Percentiles rank a stretch among this genome's conserved stretches.
Evolutionary conservation across 2,888 invertebrate genomes (phyloP).

Genomic region (Mycalesis mineus): DNA sequence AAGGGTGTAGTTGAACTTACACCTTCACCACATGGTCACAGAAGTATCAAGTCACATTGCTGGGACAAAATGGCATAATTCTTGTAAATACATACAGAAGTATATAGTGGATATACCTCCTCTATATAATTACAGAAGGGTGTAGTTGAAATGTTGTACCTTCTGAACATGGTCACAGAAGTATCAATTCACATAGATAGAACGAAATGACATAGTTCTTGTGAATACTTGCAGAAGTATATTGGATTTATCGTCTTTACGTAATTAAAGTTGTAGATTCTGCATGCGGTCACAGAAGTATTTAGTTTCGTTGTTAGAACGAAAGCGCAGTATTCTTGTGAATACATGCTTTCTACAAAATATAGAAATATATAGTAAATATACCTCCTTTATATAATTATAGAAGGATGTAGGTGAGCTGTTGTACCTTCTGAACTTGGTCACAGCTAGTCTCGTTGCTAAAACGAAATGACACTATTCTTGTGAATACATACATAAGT

Average conservation of each 20-base stretch:
- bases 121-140: too few species aligned
- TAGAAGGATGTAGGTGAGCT: neutral
- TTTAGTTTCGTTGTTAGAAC: conserved; percentile 53
- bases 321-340: conserved; percentile 55
- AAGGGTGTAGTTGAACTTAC: neutral
- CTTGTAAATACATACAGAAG: conserved; percentile 56
- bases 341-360: too few species aligned
- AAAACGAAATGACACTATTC: conserved; percentile 60
- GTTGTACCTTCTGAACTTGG: neutral
- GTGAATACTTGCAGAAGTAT: too few species aligned
- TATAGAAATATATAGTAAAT: too few species aligned
- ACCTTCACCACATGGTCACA: too few species aligned
- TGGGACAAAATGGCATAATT: conserved; percentile 63
- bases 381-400: too few species aligned
- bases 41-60: conserved; percentile 36
- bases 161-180: neutral
- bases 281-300: neutral
- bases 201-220: conserved; percentile 59
- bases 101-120: too few species aligned
- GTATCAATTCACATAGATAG: conserved; percentile 46
- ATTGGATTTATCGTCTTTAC: too few species aligned
- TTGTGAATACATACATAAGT: conserved; percentile 58
- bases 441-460: conserved; percentile 40
- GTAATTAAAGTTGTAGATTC: neutral
- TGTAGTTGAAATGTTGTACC: too few species aligned